phyloP scores from a whole-genome alignment of 2,888 invertebrate species.

The Nemurella pictetii region DNA sequence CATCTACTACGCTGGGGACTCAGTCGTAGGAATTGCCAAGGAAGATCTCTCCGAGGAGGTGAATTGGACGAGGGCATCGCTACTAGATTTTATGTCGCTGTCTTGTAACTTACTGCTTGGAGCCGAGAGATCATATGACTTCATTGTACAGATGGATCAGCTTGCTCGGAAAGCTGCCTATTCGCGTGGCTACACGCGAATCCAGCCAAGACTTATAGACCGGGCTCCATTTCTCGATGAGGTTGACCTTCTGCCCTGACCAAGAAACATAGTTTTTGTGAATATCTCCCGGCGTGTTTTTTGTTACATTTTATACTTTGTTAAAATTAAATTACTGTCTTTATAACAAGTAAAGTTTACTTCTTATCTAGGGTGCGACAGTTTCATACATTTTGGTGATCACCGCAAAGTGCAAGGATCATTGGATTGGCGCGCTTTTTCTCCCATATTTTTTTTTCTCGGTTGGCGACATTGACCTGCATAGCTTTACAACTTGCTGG shows the following conservation, averaged over 20 bases:
- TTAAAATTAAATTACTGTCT: neutral
- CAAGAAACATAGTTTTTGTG: no score
- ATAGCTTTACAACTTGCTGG: neutral
- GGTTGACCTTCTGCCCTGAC: neutral
- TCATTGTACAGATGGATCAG: neutral
- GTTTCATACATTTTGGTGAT: neutral
- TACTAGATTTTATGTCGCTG: no score
- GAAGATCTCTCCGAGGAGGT: constrained; percentile 1
- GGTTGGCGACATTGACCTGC: neutral
- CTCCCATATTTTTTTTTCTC: neutral
- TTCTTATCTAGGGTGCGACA: no score
- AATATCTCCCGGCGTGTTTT: neutral
- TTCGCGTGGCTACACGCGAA: neutral
- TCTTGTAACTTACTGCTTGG: no score
- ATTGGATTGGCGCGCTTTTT: neutral
- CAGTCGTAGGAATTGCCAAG: neutral
- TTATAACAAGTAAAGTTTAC: no score
- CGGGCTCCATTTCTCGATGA: neutral
- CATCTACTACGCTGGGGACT: constrained; percentile 2
- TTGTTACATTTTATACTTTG: neutral
- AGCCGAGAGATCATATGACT: no score
- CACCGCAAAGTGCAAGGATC: neutral
- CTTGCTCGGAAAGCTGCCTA: neutral
- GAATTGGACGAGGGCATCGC: no score
- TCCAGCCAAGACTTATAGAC: neutral